A percentile compares a stretch with the other conserved stretches of the same genome.
These are phyloP conservation scores for Aphelocoma californica DNA, from an alignment of 2,797 vertebrate genomes.

Conservation along the genomic window DNA sequence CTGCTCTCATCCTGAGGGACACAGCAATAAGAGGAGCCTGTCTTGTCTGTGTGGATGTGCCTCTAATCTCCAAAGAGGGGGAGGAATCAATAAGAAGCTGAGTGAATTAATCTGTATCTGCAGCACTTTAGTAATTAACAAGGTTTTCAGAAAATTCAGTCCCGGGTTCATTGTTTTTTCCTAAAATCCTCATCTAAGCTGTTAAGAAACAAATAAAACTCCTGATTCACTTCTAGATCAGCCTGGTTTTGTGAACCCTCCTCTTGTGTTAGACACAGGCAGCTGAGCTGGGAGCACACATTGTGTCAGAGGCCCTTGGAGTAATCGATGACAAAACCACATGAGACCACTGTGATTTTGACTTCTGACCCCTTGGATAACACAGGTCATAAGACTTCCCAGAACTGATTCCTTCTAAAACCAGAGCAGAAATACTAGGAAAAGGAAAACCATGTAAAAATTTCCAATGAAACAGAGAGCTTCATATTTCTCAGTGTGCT, in stretches of 20 bases:
- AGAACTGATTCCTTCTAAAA: neutral
- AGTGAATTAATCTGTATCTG: neutral
- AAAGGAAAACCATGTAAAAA: constrained; percentile 2
- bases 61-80: neutral
- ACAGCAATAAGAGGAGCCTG: neutral
- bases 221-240: neutral
- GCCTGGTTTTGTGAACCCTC: neutral
- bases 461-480: neutral
- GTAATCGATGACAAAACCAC: neutral
- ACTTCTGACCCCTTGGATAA: neutral
- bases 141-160: neutral
- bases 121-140: neutral
- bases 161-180: neutral
- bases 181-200: neutral
- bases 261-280: neutral
- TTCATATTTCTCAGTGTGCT: neutral
- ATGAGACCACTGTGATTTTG: neutral
- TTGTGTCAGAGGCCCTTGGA: neutral
- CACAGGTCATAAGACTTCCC: neutral
- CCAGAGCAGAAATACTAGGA: neutral
- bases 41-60: neutral
- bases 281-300: neutral
- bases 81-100: neutral
- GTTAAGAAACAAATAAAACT: neutral
- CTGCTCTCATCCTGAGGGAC: neutral